Base-by-base conservation (phyloP, 1,140 invertebrate genomes). In the Drosophila lowei region DNA sequence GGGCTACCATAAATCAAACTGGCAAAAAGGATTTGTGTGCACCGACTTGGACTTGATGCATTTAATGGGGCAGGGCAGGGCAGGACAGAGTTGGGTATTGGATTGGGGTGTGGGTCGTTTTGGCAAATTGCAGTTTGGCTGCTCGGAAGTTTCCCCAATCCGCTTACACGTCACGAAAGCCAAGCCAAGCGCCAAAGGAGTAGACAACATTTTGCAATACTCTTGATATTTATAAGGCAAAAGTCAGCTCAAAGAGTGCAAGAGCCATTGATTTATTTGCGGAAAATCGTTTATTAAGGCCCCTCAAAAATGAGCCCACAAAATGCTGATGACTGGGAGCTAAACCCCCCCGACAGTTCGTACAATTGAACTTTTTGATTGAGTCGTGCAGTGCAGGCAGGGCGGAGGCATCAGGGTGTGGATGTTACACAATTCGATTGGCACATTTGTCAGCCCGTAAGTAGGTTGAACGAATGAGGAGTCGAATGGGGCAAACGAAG, bases 41-140 rank as follows among this genome's bases (percentile, higher is more conserved):
- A 42, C 34, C 55, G 70, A 55, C 70, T 72, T 49, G 34, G 16
- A 50, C 50, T 61, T 49, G 68, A 48, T 72, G 57, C 66, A 72
- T 50, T 72, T 72, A 72, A 72, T 72, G 70, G 68, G 41, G 15
- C 48, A 41, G 62, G 28, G 1, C 34, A 55, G 30, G 8, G 30
- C 28, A 47, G 21, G 30, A 46, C 15, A 15, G 25, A 42, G n/a
- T 15, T 16, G 58, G 15, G 41, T 21, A 18, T 23, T 43, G 11
- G 23, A 38, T 15, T 8, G 47, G 41, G 25, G 30, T 3, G 2
- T 34, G 34, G 11, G 4, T 13, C 34, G 11, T 38, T 49, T 63
- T 72, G 70, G 68, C 50, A 72, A 72, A 63, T 72, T 72, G 68
- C 59, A 72, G 44, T 56, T 72, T 72, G 70, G 59, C 70, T 63